A percentile compares a stretch with the other conserved stretches of the same genome.
phyloP scores from a whole-genome alignment of 2,888 invertebrate species.

The Netelia inedita region DNA sequence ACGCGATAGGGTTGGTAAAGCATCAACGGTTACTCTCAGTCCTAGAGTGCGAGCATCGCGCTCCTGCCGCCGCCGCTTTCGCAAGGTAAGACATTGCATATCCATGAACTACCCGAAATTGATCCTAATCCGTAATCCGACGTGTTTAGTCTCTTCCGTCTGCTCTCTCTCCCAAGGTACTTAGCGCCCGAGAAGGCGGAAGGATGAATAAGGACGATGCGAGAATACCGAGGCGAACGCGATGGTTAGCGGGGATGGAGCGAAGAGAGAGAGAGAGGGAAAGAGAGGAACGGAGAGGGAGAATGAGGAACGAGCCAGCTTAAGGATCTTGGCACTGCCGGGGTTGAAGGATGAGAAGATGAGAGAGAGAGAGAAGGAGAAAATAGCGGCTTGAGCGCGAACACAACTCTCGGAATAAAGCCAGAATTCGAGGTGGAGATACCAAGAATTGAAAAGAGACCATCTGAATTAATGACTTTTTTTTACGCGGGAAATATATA shows the following conservation, averaged over 20 bases:
- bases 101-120: constrained; percentile 82
- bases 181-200: constrained; percentile 72
- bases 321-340: constrained; percentile 25
- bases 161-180: constrained; percentile 82
- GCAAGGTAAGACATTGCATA: constrained; percentile 78
- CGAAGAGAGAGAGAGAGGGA: constrained; percentile 39
- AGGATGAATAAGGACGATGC: constrained; percentile 65
- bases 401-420: constrained; percentile 23
- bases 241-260: constrained; percentile 19
- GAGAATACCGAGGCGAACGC: constrained; percentile 43
- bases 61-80: constrained; percentile 11
- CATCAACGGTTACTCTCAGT: constrained; percentile 45
- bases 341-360: constrained; percentile 30
- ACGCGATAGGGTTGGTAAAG: background rate
- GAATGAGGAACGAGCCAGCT: constrained; percentile 18
- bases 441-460: constrained; percentile 31
- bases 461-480: constrained; percentile 20
- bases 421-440: constrained; percentile 31
- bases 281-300: constrained; percentile 34
- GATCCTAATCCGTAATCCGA: constrained; percentile 84
- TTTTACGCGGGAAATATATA: background rate
- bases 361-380: constrained; percentile 49
- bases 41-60: constrained; percentile 45
- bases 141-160: constrained; percentile 83
- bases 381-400: constrained; percentile 12